Evolutionary conservation across 2,113 vertebrate genomes (phyloP).

Genomic region (Tonatia bakeri): DNA sequence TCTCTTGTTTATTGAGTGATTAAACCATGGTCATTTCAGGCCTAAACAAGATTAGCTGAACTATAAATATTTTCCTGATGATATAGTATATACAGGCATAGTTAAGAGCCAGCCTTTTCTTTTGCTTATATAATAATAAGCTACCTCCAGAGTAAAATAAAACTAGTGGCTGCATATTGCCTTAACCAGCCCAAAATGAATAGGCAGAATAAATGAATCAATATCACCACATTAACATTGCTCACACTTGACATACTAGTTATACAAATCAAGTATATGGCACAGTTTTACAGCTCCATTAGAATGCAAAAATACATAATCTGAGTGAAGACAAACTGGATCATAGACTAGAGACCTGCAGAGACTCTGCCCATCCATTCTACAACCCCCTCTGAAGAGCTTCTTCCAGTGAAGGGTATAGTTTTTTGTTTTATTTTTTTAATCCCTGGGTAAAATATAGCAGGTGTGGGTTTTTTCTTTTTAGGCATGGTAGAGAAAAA

Average conservation of each 20-base stretch:
- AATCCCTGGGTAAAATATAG: neutral
- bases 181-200: constrained; percentile 12
- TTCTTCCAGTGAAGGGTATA: neutral
- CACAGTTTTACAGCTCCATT: constrained; percentile 22
- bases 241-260: constrained; percentile 53
- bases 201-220: constrained; percentile 44
- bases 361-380: neutral
- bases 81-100: constrained; percentile 24
- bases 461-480: neutral
- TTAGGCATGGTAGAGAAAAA: neutral
- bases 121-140: constrained; percentile 48
- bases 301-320: constrained; percentile 21
- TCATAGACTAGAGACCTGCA: neutral
- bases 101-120: constrained; percentile 42
- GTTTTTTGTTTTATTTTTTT: neutral
- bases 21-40: neutral
- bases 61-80: constrained; percentile 35
- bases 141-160: constrained; percentile 17
- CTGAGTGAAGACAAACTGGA: neutral
- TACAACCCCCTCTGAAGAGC: neutral
- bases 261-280: constrained; percentile 41
- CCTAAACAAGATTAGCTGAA: neutral
- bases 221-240: constrained; percentile 56
- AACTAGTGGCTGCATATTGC: constrained; percentile 26
- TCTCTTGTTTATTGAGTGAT: neutral